Base-by-base conservation (phyloP, 2,113 vertebrate genomes). In the Cryptomyrus ogoouensis region DNA sequence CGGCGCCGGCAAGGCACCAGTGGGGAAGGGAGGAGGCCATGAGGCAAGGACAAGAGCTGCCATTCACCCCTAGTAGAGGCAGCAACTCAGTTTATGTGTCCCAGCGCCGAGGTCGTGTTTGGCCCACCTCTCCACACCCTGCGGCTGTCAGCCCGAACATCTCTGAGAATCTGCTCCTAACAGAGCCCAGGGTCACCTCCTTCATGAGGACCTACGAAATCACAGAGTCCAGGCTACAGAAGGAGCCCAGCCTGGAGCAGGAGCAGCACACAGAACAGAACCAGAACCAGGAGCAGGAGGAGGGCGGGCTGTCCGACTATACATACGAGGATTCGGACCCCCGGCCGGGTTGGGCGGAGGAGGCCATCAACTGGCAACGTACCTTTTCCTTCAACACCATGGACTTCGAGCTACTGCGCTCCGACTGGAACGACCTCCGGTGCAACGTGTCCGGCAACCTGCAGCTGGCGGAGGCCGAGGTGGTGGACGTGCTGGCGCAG, bases 391-490 rank as follows among this genome's bases (percentile, higher is more conserved):
- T 99, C 89, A 97, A 98, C 90, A 95, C 97, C 0, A 95, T 99
- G 95, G 98, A 99, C 94, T 99, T 99, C 1, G 98, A 99, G 94
- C 95, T 98, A 84, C 95, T 99, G 94, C 97, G 98, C 90, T 99
- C 98, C 0, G 98, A 99, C 95, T 99, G 98, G 98, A 99, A 99
- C 0, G 98, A 99, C 94, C 96, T 99, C 88, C 97, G 98, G 92
- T 99, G 98, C 94, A 99, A 99, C 0, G 98, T 99, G 83, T 99
- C 98, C 0, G 98, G 98, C 2, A 99, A 99, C 94, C 96, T 99
- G 85, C 98, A 99, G 96, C 97, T 99, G 93, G 93, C 95, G 0
- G 98, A 99, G 95, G 95, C 97, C 0, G 98, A 99, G 94, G 98
- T 98, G 0, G 98, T 99, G 87, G 98, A 99, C 0, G 97, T 99